Base-by-base conservation (phyloP, 2,113 vertebrate genomes). In the Microtus ochrogaster region DNA sequence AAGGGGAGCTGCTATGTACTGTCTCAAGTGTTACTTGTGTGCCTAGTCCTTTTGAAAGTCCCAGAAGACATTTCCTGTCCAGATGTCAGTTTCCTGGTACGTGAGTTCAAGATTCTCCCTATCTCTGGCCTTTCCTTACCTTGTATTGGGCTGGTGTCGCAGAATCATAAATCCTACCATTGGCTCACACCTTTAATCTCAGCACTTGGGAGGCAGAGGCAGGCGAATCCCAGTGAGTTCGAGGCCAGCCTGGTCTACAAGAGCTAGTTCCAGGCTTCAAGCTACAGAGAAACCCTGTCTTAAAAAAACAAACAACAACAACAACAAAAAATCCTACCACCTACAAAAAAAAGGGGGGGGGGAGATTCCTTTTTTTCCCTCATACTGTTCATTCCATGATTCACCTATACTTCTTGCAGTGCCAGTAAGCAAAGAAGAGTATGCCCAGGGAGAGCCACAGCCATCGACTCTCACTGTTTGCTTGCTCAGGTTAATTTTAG, bases 41-140 rank as follows among this genome's bases (percentile, higher is more conserved):
- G 85, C 83, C 70, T 95, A 10, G 83, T 90, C 36, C 63, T 93
- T 41, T 88, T 68, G 87, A 78, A 94, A 91, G 68, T 97, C 79
- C 36, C 72, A 95, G 78, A 86, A 96, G 77, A 92, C 41, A 47
- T 61, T 96, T 30, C n/a, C 47, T 68, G 30, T 74, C 16, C 63
- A 58, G 65, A 79, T 66, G 33, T 24, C 39, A 7, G 19, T 65
- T 21, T 63, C 14, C 33, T 33, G 74, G 19, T 3, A 49, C 10
- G 7, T 47, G 30, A 83, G 16, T 30, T 10, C 58, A 63, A 78
- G 39, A 74, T 22, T 91, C 2, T 58, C 33, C 76, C 61, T 13
- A 7, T 6, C 33, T 9, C 5, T 21, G 8, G 7, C 13, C 55
- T 74, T 91, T n/a, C 26, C n/a, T 83, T 39, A 24, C 72, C 16